A percentile compares a stretch with the other conserved stretches of the same genome.
Evolutionary conservation across 2,888 invertebrate genomes (phyloP).

Genomic region (Acleris literana): DNA sequence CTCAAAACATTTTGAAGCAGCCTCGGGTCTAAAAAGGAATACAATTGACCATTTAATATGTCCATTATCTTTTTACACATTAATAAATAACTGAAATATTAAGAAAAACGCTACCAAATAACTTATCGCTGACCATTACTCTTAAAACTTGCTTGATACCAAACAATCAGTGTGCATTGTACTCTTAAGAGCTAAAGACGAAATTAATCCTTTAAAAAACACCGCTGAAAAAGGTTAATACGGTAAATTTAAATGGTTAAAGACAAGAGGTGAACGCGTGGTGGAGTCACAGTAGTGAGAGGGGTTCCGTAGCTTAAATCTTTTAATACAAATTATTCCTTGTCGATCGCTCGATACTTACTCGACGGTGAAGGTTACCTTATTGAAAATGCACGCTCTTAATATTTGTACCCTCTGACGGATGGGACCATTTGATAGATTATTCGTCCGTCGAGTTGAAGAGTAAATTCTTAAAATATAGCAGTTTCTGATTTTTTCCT

Average conservation of each 20-base stretch:
- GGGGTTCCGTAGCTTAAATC: neutral
- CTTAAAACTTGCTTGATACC: neutral
- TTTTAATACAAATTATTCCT: neutral
- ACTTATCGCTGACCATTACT: conserved; percentile 28
- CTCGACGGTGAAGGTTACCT: too few species aligned
- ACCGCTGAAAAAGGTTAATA: conserved; percentile 49
- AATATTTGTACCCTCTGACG: too few species aligned
- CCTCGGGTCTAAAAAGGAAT: too few species aligned
- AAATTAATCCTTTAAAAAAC: conserved; percentile 40
- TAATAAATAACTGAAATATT: neutral
- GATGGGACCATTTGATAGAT: too few species aligned
- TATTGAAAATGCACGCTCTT: too few species aligned
- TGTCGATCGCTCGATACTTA: too few species aligned
- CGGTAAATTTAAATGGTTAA: conserved; percentile 64
- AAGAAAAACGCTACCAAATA: conserved; percentile 20
- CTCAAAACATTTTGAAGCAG: too few species aligned
- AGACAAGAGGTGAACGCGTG: conserved; percentile 9
- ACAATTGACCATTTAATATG: too few species aligned
- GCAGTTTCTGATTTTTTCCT: too few species aligned
- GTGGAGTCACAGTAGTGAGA: neutral
- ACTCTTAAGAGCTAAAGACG: conserved; percentile 32
- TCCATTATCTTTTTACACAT: neutral
- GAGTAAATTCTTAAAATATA: too few species aligned
- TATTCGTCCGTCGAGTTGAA: too few species aligned
- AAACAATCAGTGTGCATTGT: conserved; percentile 36